A percentile compares a stretch with the other conserved stretches of the same genome.
These are phyloP conservation scores for Opisthograptis luteolata DNA, from an alignment of 2,888 invertebrate genomes.

Conservation along the genomic window DNA sequence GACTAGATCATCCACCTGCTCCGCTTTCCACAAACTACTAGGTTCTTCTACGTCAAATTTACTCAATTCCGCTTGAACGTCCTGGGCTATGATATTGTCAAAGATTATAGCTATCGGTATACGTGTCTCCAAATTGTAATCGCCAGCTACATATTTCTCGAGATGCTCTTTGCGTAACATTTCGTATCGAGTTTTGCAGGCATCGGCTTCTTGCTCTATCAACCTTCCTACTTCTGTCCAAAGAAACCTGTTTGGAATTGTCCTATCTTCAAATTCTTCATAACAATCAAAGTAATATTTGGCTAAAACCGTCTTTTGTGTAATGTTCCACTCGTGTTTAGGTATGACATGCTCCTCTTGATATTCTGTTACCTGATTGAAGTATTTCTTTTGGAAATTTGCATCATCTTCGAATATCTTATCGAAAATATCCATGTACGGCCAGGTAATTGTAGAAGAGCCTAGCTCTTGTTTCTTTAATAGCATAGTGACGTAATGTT, in stretches of 20 bases:
- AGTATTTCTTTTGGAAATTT: slow-evolving; percentile 60
- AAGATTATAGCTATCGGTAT: slow-evolving; percentile 64
- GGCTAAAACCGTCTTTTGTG: slow-evolving; percentile 64
- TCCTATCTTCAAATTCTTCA: slow-evolving; percentile 69
- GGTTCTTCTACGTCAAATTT: slow-evolving; percentile 33
- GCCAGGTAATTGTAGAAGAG: slow-evolving; percentile 59
- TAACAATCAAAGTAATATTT: slow-evolving; percentile 75
- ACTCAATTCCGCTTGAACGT: slow-evolving; percentile 51
- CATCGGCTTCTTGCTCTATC: slow-evolving; percentile 61
- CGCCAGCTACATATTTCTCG: slow-evolving; percentile 52
- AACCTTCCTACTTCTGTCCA: slow-evolving; percentile 75
- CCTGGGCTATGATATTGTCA: slow-evolving; percentile 68
- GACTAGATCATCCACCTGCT: slow-evolving; percentile 61
- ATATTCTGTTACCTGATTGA: slow-evolving; percentile 23
- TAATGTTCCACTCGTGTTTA: slow-evolving; percentile 56
- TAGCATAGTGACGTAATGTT: slow-evolving; percentile 67
- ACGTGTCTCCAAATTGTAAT: slow-evolving; percentile 55
- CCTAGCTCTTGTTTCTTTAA: slow-evolving; percentile 55
- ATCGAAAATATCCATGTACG: slow-evolving; percentile 68
- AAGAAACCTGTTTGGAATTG: slow-evolving; percentile 70
- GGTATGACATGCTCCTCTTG: slow-evolving; percentile 21
- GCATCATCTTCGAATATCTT: slow-evolving; percentile 66
- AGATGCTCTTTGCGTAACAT: slow-evolving; percentile 60
- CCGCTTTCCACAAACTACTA: slow-evolving; percentile 49
- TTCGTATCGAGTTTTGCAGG: slow-evolving; percentile 59